These are phyloP conservation scores for Ambastaia sidthimunki DNA, from an alignment of 2,797 vertebrate species.

Conservation along the genomic window DNA sequence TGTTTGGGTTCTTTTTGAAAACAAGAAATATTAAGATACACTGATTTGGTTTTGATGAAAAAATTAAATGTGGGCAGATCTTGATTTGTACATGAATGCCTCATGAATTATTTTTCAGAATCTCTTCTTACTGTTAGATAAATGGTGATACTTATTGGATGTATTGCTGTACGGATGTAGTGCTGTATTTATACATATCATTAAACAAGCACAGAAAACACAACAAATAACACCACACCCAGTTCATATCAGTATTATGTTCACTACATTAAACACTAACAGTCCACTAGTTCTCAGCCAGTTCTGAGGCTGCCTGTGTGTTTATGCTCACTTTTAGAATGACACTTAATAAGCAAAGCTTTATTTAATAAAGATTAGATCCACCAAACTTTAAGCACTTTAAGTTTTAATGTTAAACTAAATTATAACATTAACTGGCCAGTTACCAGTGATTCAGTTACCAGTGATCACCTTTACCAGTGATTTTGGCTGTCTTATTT, in stretches of 20 bases:
- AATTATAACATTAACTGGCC: too few relatives aligned
- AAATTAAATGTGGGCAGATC: neutral
- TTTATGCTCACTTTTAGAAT: neutral
- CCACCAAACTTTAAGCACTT: too few relatives aligned
- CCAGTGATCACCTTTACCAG: neutral
- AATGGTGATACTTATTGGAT: neutral
- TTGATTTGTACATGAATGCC: neutral
- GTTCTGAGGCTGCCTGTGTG: neutral
- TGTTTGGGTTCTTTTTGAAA: neutral
- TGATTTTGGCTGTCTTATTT: neutral
- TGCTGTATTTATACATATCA: neutral
- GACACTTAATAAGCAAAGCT: neutral
- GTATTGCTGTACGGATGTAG: neutral
- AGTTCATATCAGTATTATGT: neutral
- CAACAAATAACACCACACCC: conserved; percentile 25
- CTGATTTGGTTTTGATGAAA: neutral
- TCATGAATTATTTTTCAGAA: neutral
- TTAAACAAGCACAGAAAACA: neutral
- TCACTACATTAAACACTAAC: neutral
- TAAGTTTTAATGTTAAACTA: neutral
- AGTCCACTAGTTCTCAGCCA: neutral
- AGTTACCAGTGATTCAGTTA: too few relatives aligned
- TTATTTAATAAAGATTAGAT: neutral
- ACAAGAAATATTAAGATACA: neutral
- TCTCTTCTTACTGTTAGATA: neutral